phyloP scores from a whole-genome alignment of 2,113 vertebrate genomes.

The Sciurus niger region DNA sequence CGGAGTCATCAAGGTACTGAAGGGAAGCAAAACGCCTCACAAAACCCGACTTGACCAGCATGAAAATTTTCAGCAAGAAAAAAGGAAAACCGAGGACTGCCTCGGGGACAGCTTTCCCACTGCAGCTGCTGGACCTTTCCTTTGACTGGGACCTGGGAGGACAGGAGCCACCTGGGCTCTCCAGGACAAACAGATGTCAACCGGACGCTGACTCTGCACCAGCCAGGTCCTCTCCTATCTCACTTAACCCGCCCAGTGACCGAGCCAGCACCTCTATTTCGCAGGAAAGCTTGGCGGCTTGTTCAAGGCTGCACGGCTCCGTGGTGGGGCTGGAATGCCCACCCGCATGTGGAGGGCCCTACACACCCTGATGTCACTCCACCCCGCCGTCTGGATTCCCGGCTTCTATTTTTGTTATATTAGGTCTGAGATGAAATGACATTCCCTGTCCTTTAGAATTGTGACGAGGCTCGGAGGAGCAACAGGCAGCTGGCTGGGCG shows the following conservation, averaged over 20 bases:
- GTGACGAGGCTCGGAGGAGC: not conserved
- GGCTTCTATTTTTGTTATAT: not conserved
- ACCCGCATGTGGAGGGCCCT: not conserved
- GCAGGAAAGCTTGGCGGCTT: not conserved
- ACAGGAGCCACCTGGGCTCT: not conserved
- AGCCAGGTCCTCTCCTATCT: not conserved
- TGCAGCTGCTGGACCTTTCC: not conserved
- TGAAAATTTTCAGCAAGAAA: constrained; percentile 54
- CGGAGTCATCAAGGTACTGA: constrained; percentile 42
- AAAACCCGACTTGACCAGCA: constrained; percentile 28
- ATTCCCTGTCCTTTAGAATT: not conserved
- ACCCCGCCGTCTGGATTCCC: not conserved
- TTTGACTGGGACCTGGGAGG: not conserved
- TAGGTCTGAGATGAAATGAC: not conserved
- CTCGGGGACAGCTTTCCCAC: not conserved
- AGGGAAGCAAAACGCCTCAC: constrained; percentile 38
- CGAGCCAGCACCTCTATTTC: not conserved
- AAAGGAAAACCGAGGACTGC: not conserved
- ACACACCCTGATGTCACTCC: not conserved
- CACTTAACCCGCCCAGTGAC: not conserved
- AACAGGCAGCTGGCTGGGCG: not conserved
- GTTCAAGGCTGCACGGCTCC: not conserved
- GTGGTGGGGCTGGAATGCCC: not conserved
- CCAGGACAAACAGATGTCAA: not conserved
- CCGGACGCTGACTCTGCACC: rapidly evolving